A percentile compares a stretch with the other conserved stretches of the same genome.
Conservation (phyloP, 2,113 vertebrate species). For the Leiothrix lutea region DNA sequence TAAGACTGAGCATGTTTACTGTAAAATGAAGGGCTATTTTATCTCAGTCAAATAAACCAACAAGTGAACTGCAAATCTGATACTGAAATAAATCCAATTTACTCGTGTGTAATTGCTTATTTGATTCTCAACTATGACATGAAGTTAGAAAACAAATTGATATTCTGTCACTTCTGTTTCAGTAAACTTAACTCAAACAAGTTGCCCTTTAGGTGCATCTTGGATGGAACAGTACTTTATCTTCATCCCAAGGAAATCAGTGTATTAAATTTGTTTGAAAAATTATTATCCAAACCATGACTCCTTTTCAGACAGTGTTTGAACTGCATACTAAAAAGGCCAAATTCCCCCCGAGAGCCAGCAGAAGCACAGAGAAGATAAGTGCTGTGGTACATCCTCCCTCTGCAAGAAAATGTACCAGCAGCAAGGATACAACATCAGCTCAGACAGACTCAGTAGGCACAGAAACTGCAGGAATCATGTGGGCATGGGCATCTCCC, state of each 20-base stretch:
- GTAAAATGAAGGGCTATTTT: constrained; percentile 26
- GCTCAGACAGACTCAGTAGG: not conserved
- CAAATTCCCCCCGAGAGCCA: not conserved
- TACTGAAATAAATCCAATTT: constrained; percentile 72
- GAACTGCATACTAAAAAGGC: constrained; percentile 30
- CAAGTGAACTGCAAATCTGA: constrained; percentile 40
- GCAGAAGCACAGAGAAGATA: not conserved
- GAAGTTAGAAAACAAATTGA: constrained; percentile 71
- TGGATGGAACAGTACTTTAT: constrained; percentile 53
- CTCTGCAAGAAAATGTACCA: not conserved
- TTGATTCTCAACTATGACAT: constrained; percentile 72
- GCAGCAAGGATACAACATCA: not conserved
- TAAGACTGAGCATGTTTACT: constrained; percentile 15
- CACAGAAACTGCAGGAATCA: not conserved
- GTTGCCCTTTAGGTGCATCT: constrained; percentile 57
- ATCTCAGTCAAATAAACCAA: constrained; percentile 25
- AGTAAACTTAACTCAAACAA: constrained; percentile 47
- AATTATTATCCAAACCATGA: constrained; percentile 35
- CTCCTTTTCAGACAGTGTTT: constrained; percentile 18
- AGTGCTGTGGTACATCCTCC: not conserved
- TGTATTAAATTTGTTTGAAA: constrained; percentile 44
- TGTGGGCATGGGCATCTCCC: not conserved
- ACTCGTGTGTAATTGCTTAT: constrained; percentile 69
- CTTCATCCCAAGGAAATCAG: constrained; percentile 65
- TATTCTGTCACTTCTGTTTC: constrained; percentile 74